Conservation (phyloP, 2,888 invertebrate genomes). For the Coelopa pilipes region DNA sequence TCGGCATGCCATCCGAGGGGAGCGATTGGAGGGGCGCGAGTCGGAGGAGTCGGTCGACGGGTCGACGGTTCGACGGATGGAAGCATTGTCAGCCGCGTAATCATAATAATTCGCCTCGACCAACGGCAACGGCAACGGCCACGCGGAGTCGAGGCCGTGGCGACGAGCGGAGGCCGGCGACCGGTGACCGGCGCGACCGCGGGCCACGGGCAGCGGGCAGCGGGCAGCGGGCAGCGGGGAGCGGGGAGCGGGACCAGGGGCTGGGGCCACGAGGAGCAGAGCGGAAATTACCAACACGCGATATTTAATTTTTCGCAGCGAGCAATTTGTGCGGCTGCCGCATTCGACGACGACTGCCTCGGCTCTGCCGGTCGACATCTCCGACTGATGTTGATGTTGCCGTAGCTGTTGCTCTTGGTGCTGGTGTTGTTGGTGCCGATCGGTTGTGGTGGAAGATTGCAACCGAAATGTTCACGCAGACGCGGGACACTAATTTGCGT, state of each 20-base stretch:
- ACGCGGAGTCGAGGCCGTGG: no score
- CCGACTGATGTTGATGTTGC: conserved; percentile 15
- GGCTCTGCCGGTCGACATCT: not conserved
- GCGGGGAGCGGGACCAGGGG: no score
- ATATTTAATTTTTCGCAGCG: conserved; percentile 38
- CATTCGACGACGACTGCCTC: conserved; percentile 16
- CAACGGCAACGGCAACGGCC: conserved; percentile 17
- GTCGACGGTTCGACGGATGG: conserved; percentile 4
- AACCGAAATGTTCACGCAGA: conserved; percentile 9
- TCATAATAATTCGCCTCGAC: conserved; percentile 39
- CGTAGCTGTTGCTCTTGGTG: no score
- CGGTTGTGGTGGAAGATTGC: conserved; percentile 11
- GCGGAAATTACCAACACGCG: conserved; percentile 41
- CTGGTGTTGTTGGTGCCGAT: conserved; percentile 25
- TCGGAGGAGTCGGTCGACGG: not conserved
- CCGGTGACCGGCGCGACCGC: no score
- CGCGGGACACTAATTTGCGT: conserved; percentile 35
- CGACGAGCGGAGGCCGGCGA: no score
- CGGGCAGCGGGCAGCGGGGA: no score
- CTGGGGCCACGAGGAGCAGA: conserved; percentile 27
- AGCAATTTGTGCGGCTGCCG: conserved; percentile 36
- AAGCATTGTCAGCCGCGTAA: conserved; percentile 36
- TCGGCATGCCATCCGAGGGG: no score
- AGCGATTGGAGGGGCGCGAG: not conserved
- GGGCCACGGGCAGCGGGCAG: no score